A percentile compares a stretch with the other conserved stretches of the same genome.
phyloP scores from a whole-genome alignment of 2,113 vertebrate genomes.

The Hepsetus odoe region DNA sequence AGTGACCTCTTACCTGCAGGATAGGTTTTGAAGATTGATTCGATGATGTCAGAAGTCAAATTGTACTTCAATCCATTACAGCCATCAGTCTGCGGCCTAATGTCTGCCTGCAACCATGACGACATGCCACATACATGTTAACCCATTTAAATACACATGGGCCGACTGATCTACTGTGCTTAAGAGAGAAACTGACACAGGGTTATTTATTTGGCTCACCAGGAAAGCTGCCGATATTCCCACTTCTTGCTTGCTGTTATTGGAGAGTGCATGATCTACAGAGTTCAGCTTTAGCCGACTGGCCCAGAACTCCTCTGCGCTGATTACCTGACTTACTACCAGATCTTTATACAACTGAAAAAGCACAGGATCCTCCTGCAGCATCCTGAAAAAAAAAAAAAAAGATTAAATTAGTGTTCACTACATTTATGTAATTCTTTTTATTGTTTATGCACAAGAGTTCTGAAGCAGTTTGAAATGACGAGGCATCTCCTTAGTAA shows the following conservation, averaged over 20 bases:
- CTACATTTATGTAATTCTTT: not conserved
- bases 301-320: conserved; percentile 98
- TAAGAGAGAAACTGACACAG: not conserved
- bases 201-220: conserved; percentile 72
- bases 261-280: conserved; percentile 76
- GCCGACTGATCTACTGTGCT: not conserved
- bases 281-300: conserved; percentile 88
- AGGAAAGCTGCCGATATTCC: conserved; percentile 98
- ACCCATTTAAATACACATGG: not conserved
- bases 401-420: conserved; percentile 49
- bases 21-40: conserved; percentile 98
- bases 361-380: conserved; percentile 97
- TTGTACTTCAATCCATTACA: conserved; percentile 98
- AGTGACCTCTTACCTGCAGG: conserved; percentile 83
- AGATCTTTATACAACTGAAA: conserved; percentile 99
- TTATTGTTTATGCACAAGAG: not conserved
- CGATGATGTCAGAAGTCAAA: conserved; percentile 95
- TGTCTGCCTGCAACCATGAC: conserved; percentile 84
- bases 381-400: conserved; percentile 82
- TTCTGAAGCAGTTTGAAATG: too few relatives aligned
- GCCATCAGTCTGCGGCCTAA: conserved; percentile 95
- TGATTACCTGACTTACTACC: conserved; percentile 98
- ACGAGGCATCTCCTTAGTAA: not conserved
- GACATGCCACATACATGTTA: not conserved
- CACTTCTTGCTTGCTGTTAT: conserved; percentile 92